phyloP scores from a whole-genome alignment of 2,888 invertebrate genomes.

The Epinotia brunnichana region DNA sequence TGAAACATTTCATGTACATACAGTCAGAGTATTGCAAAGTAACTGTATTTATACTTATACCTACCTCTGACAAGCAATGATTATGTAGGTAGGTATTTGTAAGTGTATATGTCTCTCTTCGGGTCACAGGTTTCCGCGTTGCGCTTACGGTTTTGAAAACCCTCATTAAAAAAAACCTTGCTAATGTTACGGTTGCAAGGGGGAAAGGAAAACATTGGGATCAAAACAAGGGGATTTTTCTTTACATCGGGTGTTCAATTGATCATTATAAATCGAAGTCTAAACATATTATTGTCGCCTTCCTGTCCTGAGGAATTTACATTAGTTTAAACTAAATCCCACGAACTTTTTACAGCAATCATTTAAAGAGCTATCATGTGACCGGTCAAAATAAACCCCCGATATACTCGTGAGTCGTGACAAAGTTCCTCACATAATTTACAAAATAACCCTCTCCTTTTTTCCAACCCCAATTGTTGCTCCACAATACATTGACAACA shows the following conservation, averaged over 20 bases:
- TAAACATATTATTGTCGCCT: neutral
- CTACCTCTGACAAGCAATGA: no score
- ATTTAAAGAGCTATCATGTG: constrained; percentile 23
- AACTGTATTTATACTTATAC: no score
- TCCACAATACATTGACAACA: constrained; percentile 62
- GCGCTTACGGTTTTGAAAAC: no score
- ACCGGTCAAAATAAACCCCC: constrained; percentile 26
- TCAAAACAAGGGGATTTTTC: neutral
- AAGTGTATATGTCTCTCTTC: no score
- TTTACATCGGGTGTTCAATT: neutral
- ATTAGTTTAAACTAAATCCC: constrained; percentile 19
- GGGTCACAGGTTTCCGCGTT: no score
- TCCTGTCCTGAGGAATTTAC: neutral
- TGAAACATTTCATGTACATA: no score
- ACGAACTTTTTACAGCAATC: constrained; percentile 35
- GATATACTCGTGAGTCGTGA: constrained; percentile 32
- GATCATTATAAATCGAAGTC: no score
- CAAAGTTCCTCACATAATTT: constrained; percentile 39
- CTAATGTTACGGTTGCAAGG: neutral
- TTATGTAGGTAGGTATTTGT: no score
- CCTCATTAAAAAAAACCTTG: neutral
- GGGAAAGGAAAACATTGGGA: neutral
- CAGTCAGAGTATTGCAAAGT: no score
- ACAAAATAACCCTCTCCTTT: constrained; percentile 35
- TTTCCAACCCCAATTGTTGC: constrained; percentile 38